Conservation (phyloP, 1,140 invertebrate species). For the Bactericera cockerelli region DNA sequence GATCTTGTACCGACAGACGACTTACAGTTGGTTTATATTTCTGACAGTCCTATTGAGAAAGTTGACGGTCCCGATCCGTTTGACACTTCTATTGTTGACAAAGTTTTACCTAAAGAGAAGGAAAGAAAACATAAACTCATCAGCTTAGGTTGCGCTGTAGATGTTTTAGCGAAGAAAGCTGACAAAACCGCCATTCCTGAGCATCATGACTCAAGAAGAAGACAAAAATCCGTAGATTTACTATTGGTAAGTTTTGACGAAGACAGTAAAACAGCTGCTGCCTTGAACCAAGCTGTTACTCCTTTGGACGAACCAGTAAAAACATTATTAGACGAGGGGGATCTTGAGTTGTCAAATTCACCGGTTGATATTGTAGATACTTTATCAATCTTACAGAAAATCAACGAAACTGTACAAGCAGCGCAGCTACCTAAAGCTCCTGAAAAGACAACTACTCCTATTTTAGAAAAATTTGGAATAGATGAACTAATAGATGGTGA, state of each 20-base stretch:
- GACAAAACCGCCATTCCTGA: constrained; percentile 37
- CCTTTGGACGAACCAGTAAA: constrained; percentile 32
- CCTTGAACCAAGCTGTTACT: constrained; percentile 21
- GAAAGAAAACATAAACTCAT: constrained; percentile 63
- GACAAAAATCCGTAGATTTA: constrained; percentile 38
- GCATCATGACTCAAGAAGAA: constrained; percentile 23
- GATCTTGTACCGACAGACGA: constrained; percentile 70
- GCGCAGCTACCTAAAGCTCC: constrained; percentile 7
- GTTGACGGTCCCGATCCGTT: constrained; percentile 58
- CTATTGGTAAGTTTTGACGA: constrained; percentile 50
- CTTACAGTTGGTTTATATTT: constrained; percentile 71
- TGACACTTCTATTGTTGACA: constrained; percentile 72
- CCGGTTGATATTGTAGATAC: constrained; percentile 10
- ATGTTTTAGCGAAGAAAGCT: constrained; percentile 63
- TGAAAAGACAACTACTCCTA: constrained; percentile 11
- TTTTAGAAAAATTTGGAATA: constrained; percentile 13
- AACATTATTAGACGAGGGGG: constrained; percentile 55
- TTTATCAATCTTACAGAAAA: constrained; percentile 1
- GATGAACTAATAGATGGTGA: constrained; percentile 6
- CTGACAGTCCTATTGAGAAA: constrained; percentile 58
- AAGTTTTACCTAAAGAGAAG: constrained; percentile 41
- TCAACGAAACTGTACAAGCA: neutral
- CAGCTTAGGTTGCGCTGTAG: constrained; percentile 65
- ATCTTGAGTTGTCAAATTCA: constrained; percentile 14
- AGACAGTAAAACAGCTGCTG: constrained; percentile 13